Evolutionary conservation across 2,888 invertebrate genomes (phyloP).

Genomic region (Margaritifera margaritifera): DNA sequence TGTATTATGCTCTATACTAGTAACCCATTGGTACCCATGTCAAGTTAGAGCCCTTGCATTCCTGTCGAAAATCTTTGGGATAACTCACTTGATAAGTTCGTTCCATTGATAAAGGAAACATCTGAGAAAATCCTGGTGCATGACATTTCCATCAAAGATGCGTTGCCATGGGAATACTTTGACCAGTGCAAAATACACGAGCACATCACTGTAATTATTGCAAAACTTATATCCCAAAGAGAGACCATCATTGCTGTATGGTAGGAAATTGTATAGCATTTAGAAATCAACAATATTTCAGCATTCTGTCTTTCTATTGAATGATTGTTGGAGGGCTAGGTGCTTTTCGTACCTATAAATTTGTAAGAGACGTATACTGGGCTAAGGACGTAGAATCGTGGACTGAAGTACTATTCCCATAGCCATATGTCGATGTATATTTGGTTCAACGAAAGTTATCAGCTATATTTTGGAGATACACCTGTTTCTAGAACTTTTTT

Average conservation of each 20-base stretch:
- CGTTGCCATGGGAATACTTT: constrained; percentile 32
- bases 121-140: too few relatives aligned
- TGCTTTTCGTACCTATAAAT: constrained; percentile 29
- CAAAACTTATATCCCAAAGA: constrained; percentile 56
- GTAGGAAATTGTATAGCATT: constrained; percentile 59
- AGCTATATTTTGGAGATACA: constrained; percentile 39
- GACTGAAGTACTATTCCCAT: constrained; percentile 34
- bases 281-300: constrained; percentile 58
- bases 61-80: too few relatives aligned
- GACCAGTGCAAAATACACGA: constrained; percentile 44
- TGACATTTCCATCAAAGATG: too few relatives aligned
- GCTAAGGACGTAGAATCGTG: constrained; percentile 8
- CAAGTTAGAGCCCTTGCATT: too few relatives aligned
- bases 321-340: constrained; percentile 33
- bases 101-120: background rate
- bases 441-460: constrained; percentile 22
- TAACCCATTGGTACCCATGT: too few relatives aligned
- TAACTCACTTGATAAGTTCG: too few relatives aligned
- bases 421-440: constrained; percentile 23
- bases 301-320: constrained; percentile 45
- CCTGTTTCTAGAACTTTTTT: constrained; percentile 33
- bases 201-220: constrained; percentile 63
- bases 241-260: constrained; percentile 67
- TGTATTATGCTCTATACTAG: too few relatives aligned
- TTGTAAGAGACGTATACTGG: constrained; percentile 28